Evolutionary conservation across 2,113 vertebrate genomes (phyloP).

Genomic region (Paratilapia polleni): DNA sequence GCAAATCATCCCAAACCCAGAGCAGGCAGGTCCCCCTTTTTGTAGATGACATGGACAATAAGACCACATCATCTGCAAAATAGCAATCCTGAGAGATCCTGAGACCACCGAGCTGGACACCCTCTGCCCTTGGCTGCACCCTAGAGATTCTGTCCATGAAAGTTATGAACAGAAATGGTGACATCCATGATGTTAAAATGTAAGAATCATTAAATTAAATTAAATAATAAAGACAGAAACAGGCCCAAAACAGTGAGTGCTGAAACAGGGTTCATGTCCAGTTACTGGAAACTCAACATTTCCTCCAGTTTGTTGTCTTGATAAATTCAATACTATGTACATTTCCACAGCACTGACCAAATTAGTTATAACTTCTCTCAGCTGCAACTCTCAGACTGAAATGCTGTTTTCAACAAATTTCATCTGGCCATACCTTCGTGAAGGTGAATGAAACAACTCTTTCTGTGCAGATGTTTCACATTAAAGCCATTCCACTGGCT

Average conservation of each 20-base stretch:
- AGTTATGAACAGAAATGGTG: background rate
- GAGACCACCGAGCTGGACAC: background rate
- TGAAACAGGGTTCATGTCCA: background rate
- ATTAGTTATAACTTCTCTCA: background rate
- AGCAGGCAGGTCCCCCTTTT: background rate
- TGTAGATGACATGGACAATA: background rate
- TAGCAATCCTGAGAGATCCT: background rate
- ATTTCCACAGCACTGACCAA: background rate
- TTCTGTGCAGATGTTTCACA: background rate
- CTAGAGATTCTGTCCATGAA: background rate
- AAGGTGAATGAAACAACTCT: background rate
- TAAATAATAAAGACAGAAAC: background rate
- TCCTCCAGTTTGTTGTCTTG: background rate
- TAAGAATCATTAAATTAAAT: background rate
- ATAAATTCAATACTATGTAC: background rate
- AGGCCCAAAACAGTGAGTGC: no score
- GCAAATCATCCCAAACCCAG: background rate
- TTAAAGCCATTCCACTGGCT: background rate
- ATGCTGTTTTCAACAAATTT: background rate
- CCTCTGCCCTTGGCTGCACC: background rate
- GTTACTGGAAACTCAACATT: background rate
- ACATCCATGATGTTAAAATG: background rate
- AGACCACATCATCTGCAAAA: background rate
- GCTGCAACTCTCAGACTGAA: background rate
- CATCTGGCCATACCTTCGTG: background rate